Percentiles rank a stretch among this genome's conserved stretches.
phyloP scores from a whole-genome alignment of 2,797 vertebrate species.

The Ficedula albicollis region DNA sequence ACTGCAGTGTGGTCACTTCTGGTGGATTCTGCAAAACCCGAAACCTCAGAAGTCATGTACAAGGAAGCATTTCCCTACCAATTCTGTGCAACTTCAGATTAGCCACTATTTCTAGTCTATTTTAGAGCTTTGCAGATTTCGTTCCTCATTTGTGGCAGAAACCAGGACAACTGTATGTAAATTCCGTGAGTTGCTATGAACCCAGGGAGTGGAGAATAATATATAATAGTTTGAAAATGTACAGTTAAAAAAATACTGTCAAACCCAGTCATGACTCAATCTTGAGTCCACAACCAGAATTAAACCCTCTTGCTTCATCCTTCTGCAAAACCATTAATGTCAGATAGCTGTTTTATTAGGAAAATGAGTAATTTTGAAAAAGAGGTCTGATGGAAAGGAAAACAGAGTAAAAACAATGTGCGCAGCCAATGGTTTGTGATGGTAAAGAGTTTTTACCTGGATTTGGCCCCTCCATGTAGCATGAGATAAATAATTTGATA shows the following conservation, averaged over 20 bases:
- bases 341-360: background rate
- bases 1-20: background rate
- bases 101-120: constrained; percentile 33
- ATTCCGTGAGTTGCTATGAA: constrained; percentile 54
- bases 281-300: background rate
- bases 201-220: constrained; percentile 14
- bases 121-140: constrained; percentile 52
- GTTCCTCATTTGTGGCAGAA: constrained; percentile 48
- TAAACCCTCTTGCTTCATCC: constrained; percentile 1
- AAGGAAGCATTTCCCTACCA: background rate
- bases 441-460: background rate
- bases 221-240: constrained; percentile 41
- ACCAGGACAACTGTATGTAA: constrained; percentile 67
- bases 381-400: background rate
- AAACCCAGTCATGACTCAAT: constrained; percentile 39
- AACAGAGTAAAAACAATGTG: background rate
- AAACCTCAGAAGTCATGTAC: background rate
- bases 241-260: constrained; percentile 4
- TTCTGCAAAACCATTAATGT: background rate
- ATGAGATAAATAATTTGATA: background rate
- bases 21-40: background rate
- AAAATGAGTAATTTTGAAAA: background rate
- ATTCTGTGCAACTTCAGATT: background rate
- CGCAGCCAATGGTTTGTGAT: background rate
- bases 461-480: background rate